Percentiles rank a stretch among this genome's conserved stretches.
These are phyloP conservation scores for Marisa cornuarietis DNA, from an alignment of 1,140 invertebrate species.

Conservation along the genomic window DNA sequence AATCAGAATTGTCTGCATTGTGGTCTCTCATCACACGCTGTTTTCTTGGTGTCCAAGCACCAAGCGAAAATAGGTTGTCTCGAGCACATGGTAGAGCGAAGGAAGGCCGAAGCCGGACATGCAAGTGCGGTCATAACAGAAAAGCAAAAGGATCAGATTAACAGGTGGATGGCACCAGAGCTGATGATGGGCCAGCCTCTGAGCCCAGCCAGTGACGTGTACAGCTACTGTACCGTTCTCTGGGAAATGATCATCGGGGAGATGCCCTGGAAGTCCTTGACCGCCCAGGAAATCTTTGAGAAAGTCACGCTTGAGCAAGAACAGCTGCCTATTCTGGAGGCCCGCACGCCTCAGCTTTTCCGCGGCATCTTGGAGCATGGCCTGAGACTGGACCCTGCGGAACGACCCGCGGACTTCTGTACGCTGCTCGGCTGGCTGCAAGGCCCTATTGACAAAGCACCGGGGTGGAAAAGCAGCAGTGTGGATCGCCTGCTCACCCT, in stretches of 20 bases:
- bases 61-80: slow-evolving; percentile 67
- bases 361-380: slow-evolving; percentile 31
- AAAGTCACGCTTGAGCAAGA: slow-evolving; percentile 25
- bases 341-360: slow-evolving; percentile 12
- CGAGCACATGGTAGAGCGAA: slow-evolving; percentile 65
- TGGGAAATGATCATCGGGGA: slow-evolving; percentile 61
- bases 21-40: slow-evolving; percentile 66
- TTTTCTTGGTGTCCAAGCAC: slow-evolving; percentile 59
- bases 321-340: slow-evolving; percentile 13
- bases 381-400: slow-evolving; percentile 26
- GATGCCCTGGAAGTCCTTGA: slow-evolving; percentile 32
- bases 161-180: slow-evolving; percentile 68
- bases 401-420: slow-evolving; percentile 5
- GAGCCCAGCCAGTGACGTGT: slow-evolving; percentile 62
- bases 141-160: slow-evolving; percentile 48
- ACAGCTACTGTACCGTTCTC: slow-evolving; percentile 65
- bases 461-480: not conserved
- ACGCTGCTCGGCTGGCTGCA: slow-evolving; percentile 1
- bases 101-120: slow-evolving; percentile 38
- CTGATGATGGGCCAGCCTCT: slow-evolving; percentile 58
- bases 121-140: slow-evolving; percentile 34
- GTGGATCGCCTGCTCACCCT: slow-evolving; percentile 4
- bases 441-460: slow-evolving; percentile 8
- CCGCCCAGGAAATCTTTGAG: slow-evolving; percentile 19
- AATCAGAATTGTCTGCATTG: slow-evolving; percentile 64